Base-by-base conservation (phyloP, 2,888 invertebrate genomes). In the Chrysolina haemoptera region DNA sequence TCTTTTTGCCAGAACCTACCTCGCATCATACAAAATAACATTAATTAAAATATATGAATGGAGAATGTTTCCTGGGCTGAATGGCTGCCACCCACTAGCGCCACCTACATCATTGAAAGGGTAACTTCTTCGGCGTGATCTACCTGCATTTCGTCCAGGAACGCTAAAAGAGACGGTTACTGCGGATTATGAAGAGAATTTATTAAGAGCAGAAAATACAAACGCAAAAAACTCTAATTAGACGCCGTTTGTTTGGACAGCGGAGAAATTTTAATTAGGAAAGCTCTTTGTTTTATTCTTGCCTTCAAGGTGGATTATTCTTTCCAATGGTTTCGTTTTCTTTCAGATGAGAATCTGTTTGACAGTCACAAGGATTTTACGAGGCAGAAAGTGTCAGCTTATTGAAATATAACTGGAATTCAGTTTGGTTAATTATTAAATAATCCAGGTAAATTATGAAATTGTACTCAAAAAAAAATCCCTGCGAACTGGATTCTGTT, bases 191-290 rank as follows among this genome's bases (percentile, higher is more conserved):
- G 66, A 66, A 9, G 43, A 20, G 43, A 18, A 63, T 63, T 41
- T 40, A 43, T 35, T 20, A 43, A 63, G 63, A 16, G 43, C 0
- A 48, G 66, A 22, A 65, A 48, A 53, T 53, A 20, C 53, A 20
- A 18, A 53, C 20, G 53, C 16, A 35, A 40, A 66, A 66, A 66
- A 66, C 48, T 20, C 50, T 46, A 35, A 50, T 50, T 50, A 35
- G 50, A 50, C 48, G 66, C 35, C 50, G 48, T 48, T 65, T 65
- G 48, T 22, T 65, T 27, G 14, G 65, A 22, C 40, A 27, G 9
- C 48, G 35, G 48, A n/a, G 66, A 66, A 48, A 66, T 66, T 66
- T 66, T 66, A 66, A 66, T 66, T 66, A 66, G 50, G 66, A 48
- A 20, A 50, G 48, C 50, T 22, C 48, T 50, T 50, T 20, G 20